Conservation (phyloP, 2,113 vertebrate species). For the Aegithalos caudatus region DNA sequence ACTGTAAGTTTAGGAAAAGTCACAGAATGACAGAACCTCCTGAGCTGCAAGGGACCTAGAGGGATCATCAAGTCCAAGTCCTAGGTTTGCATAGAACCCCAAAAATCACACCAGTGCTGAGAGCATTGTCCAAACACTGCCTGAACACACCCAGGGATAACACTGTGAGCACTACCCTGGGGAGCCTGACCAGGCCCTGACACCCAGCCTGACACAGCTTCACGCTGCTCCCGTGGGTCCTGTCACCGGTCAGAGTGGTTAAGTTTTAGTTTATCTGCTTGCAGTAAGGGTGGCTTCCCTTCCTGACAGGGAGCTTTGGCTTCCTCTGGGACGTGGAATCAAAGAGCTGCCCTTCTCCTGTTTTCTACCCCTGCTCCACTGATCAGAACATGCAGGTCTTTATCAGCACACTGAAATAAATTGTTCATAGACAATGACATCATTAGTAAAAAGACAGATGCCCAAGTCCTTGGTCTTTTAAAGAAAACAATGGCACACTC, state of each 20-base stretch:
- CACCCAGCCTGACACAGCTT: not conserved
- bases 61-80: not conserved
- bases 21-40: not conserved
- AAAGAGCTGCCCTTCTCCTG: not conserved
- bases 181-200: not conserved
- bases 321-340: not conserved
- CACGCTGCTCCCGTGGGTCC: not conserved
- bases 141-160: not conserved
- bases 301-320: not conserved
- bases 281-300: not conserved
- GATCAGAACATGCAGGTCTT: not conserved
- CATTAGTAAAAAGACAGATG: not conserved
- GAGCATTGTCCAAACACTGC: not conserved
- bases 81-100: not conserved
- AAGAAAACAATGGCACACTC: not conserved
- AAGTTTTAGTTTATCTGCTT: not conserved
- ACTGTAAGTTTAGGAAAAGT: not conserved
- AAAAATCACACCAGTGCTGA: not conserved
- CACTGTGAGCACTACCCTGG: not conserved
- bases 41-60: not conserved
- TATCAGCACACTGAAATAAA: not conserved
- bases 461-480: not conserved
- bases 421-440: not conserved
- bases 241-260: not conserved
- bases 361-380: not conserved